A percentile compares a stretch with the other conserved stretches of the same genome.
phyloP scores from a whole-genome alignment of 2,113 vertebrate species.

The Monopterus albus region DNA sequence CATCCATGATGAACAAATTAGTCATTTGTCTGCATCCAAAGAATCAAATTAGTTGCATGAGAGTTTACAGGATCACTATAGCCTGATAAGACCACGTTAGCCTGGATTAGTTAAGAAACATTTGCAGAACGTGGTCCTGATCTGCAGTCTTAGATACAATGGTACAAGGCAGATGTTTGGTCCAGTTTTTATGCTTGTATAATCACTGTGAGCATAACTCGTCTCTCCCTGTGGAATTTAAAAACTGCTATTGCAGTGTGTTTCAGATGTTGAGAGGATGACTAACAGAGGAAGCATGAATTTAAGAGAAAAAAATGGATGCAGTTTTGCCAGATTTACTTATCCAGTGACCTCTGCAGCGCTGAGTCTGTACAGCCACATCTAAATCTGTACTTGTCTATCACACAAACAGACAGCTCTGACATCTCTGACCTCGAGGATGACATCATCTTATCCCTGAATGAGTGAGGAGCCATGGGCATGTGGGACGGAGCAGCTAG shows the following conservation, averaged over 20 bases:
- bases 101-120: neutral
- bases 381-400: slow-evolving; percentile 56
- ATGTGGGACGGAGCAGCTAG: slow-evolving; percentile 15
- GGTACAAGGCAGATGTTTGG: slow-evolving; percentile 3
- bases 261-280: neutral
- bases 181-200: slow-evolving; percentile 27
- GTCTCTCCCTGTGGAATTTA: neutral
- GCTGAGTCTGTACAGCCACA: slow-evolving; percentile 18
- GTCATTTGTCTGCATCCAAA: neutral
- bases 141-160: neutral
- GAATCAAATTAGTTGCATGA: neutral
- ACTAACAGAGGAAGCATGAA: slow-evolving; percentile 10
- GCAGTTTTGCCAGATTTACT: slow-evolving; percentile 34
- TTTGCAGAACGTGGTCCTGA: neutral
- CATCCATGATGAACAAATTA: neutral
- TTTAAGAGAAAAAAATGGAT: slow-evolving; percentile 7
- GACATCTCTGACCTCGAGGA: slow-evolving; percentile 98
- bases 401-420: slow-evolving; percentile 91
- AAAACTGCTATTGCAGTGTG: slow-evolving; percentile 37
- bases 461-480: slow-evolving; percentile 73
- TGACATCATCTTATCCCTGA: slow-evolving; percentile 94
- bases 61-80: neutral
- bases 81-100: neutral
- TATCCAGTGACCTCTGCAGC: slow-evolving; percentile 38
- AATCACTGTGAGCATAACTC: slow-evolving; percentile 6